phyloP scores from a whole-genome alignment of 1,140 invertebrate species.

The Trachelipus rathkii region DNA sequence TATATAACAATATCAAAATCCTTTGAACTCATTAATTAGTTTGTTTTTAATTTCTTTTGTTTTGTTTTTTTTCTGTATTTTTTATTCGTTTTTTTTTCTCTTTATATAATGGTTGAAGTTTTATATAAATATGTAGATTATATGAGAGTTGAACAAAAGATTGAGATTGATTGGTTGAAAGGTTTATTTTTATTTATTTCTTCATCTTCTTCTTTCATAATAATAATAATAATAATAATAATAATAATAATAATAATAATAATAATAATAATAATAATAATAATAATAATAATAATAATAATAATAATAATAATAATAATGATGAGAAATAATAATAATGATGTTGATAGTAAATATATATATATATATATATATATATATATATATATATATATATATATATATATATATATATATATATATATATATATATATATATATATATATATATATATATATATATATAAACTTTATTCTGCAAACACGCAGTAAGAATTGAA shows the following conservation, averaged over 20 bases:
- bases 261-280: constrained; percentile 6
- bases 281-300: not conserved
- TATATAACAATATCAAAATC: too few species aligned
- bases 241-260: not conserved
- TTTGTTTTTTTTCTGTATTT: too few species aligned
- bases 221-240: not conserved
- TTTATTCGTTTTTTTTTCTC: too few species aligned
- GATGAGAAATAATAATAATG: not conserved
- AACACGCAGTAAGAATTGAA: too few species aligned
- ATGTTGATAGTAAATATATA: not conserved
- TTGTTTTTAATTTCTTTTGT: too few species aligned
- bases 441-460: not conserved
- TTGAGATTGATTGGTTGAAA: too few species aligned
- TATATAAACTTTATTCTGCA: too few species aligned
- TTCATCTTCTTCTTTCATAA: not conserved
- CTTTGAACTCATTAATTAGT: too few species aligned
- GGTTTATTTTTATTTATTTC: too few species aligned
- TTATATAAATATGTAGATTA: too few species aligned
- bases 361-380: constrained; percentile 11
- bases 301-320: constrained; percentile 2
- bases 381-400: constrained; percentile 13
- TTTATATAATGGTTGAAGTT: too few species aligned
- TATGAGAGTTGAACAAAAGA: too few species aligned
- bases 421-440: constrained; percentile 6
- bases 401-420: constrained; percentile 11